Conservation (phyloP, 2,888 invertebrate genomes). For the Perdita meconis region DNA sequence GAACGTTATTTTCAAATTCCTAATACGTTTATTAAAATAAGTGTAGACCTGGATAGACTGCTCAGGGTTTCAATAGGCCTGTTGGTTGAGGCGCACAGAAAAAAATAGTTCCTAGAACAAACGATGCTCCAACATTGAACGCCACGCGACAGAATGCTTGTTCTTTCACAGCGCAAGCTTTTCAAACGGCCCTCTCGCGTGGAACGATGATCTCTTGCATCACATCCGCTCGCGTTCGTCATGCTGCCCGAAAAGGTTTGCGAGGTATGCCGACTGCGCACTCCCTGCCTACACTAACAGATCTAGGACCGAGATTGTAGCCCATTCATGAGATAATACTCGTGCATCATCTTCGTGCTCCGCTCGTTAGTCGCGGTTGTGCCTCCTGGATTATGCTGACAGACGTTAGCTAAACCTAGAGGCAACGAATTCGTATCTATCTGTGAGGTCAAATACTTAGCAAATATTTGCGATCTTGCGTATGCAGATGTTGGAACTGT, state of each 20-base stretch:
- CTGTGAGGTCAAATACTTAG: constrained; percentile 14
- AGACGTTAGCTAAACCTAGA: constrained; percentile 29
- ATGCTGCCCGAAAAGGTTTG: constrained; percentile 50
- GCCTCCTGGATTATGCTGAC: constrained; percentile 52
- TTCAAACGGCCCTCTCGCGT: constrained; percentile 24
- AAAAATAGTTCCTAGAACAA: constrained; percentile 22
- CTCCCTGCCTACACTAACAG: constrained; percentile 48
- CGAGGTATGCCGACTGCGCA: constrained; percentile 55
- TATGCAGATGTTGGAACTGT: neutral
- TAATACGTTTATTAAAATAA: constrained; percentile 47
- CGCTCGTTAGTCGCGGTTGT: constrained; percentile 60
- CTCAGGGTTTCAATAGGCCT: constrained; percentile 19
- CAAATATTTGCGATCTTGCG: neutral
- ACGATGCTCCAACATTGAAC: constrained; percentile 6
- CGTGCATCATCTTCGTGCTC: constrained; percentile 55
- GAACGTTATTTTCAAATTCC: neutral
- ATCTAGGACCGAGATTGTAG: constrained; percentile 61
- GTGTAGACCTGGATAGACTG: neutral
- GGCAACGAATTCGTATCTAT: constrained; percentile 31
- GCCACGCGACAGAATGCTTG: constrained; percentile 29
- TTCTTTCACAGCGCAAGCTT: constrained; percentile 35
- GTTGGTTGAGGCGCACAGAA: neutral
- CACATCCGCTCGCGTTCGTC: constrained; percentile 54
- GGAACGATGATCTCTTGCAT: constrained; percentile 54
- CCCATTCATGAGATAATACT: constrained; percentile 62